phyloP scores from a whole-genome alignment of 1,140 invertebrate species.

The Mylabris phalerata region DNA sequence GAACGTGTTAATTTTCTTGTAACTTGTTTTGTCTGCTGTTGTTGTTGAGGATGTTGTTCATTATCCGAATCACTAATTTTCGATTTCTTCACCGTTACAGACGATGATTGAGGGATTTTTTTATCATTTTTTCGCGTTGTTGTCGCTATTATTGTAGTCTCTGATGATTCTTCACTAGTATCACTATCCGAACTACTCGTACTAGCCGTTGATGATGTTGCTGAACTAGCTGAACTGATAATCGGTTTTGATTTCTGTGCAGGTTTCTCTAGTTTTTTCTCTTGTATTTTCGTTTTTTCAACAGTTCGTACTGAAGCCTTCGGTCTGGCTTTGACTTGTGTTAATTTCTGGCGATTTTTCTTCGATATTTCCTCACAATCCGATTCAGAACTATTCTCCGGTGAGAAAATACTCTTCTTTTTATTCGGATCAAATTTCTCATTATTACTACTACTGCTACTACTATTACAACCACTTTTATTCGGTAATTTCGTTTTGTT shows the following conservation, averaged over 20 bases:
- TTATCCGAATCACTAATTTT: constrained; percentile 37
- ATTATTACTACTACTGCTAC: constrained; percentile 13
- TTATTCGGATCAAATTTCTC: constrained; percentile 52
- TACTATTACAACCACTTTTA: constrained; percentile 19
- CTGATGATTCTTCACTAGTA: constrained; percentile 36
- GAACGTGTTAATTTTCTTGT: constrained; percentile 50
- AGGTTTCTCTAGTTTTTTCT: constrained; percentile 36
- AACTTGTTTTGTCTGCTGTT: constrained; percentile 29
- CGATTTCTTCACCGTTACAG: neutral
- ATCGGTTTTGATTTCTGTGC: constrained; percentile 40
- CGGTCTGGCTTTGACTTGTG: constrained; percentile 33
- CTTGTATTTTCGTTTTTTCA: constrained; percentile 31
- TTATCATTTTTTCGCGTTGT: constrained; percentile 30
- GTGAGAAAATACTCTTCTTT: constrained; percentile 76
- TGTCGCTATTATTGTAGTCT: constrained; percentile 29
- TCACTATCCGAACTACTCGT: constrained; percentile 41
- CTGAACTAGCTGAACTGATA: constrained; percentile 43
- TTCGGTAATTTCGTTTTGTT: constrained; percentile 22
- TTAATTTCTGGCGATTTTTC: constrained; percentile 16
- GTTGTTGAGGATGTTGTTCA: constrained; percentile 11
- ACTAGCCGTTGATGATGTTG: constrained; percentile 35
- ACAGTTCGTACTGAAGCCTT: constrained; percentile 36
- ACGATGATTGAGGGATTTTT: constrained; percentile 9
- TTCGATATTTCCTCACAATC: constrained; percentile 42
- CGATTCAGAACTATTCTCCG: constrained; percentile 72